A percentile compares a stretch with the other conserved stretches of the same genome.
phyloP scores from a whole-genome alignment of 2,888 invertebrate genomes.

The Heliconius charithonia region DNA sequence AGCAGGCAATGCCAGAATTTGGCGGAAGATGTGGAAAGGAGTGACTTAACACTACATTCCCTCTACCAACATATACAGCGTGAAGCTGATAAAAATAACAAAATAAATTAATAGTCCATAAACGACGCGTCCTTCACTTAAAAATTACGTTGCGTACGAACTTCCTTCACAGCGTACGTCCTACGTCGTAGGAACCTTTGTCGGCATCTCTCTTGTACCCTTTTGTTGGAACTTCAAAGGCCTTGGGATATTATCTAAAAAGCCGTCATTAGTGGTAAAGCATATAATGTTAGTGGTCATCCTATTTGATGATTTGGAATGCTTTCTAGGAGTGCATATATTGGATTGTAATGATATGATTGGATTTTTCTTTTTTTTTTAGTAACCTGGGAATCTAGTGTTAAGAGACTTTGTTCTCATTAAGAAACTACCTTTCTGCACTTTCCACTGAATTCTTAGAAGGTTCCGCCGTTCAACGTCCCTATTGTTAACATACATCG shows the following conservation, averaged over 20 bases:
- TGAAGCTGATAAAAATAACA: background rate
- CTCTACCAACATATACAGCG: too few species aligned
- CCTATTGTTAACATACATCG: too few species aligned
- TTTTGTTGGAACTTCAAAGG: constrained; percentile 38
- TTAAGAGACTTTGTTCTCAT: too few species aligned
- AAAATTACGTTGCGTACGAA: constrained; percentile 26
- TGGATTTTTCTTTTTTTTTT: too few species aligned
- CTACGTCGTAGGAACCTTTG: constrained; percentile 13
- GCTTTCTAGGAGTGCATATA: constrained; percentile 23
- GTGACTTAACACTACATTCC: too few species aligned
- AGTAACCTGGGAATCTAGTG: too few species aligned
- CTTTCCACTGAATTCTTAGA: too few species aligned
- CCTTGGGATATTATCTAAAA: constrained; percentile 35
- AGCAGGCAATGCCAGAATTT: too few species aligned
- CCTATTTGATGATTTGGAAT: constrained; percentile 37
- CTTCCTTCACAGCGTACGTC: constrained; percentile 1
- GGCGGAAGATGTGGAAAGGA: too few species aligned
- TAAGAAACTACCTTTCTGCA: too few species aligned
- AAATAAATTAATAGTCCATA: background rate
- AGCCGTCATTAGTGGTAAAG: constrained; percentile 32
- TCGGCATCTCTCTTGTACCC: constrained; percentile 26
- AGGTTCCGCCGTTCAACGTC: too few species aligned
- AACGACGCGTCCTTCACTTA: background rate
- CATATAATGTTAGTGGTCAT: constrained; percentile 27
- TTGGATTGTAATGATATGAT: background rate